Conservation (phyloP, 2,888 invertebrate genomes). For the Cataglyphis rosenhaueri region DNA sequence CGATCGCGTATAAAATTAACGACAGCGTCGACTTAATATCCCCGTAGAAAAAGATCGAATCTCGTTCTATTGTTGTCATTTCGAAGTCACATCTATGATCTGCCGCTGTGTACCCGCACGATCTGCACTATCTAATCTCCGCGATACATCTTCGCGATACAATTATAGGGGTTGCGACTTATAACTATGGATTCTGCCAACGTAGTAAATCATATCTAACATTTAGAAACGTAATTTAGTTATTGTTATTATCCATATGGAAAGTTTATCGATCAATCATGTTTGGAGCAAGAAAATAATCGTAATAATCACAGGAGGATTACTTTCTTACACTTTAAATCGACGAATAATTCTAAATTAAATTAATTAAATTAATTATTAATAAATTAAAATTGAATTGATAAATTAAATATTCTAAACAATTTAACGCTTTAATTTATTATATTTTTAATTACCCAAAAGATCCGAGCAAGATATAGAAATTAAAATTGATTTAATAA, state of each 20-base stretch:
- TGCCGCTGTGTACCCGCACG: slow-evolving; percentile 28
- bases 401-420: background rate
- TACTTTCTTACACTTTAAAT: background rate
- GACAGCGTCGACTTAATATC: slow-evolving; percentile 47
- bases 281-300: background rate
- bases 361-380: background rate
- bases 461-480: background rate
- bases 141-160: slow-evolving; percentile 32
- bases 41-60: slow-evolving; percentile 37
- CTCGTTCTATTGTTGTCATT: slow-evolving; percentile 65
- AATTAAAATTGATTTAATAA: background rate
- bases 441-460: background rate
- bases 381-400: background rate
- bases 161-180: slow-evolving; percentile 15
- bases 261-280: background rate
- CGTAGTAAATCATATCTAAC: slow-evolving; percentile 18
- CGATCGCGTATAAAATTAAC: slow-evolving; percentile 59
- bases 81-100: slow-evolving; percentile 59
- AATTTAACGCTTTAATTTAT: background rate
- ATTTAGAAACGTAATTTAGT: background rate
- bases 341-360: background rate
- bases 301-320: background rate
- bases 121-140: slow-evolving; percentile 56
- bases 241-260: background rate
- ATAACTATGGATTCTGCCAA: slow-evolving; percentile 5